These are phyloP conservation scores for Glyphotaelius pellucidus DNA, from an alignment of 2,888 invertebrate species.

Conservation along the genomic window DNA sequence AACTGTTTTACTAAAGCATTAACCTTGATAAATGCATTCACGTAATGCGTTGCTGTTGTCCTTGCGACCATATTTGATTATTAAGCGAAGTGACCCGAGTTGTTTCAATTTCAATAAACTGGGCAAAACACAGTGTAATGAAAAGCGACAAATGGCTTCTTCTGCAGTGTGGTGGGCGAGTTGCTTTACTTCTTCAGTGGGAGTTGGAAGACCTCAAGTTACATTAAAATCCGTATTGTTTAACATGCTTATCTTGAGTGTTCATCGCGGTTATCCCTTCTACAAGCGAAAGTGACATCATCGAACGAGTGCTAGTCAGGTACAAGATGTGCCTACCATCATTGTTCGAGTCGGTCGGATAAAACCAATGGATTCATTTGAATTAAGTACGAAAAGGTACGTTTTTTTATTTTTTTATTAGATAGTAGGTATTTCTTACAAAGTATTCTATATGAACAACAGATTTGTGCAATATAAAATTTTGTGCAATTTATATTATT, in stretches of 20 bases:
- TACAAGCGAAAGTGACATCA: background rate
- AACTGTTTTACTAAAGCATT: background rate
- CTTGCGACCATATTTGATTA: conserved; percentile 2
- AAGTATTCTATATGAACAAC: too few relatives aligned
- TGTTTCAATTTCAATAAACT: background rate
- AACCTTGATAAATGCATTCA: background rate
- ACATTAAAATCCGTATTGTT: background rate
- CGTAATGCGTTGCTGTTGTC: background rate
- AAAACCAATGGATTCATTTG: background rate
- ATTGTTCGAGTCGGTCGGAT: background rate
- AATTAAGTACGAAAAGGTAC: background rate
- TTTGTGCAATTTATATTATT: too few relatives aligned
- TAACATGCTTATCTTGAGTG: background rate
- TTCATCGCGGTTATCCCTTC: background rate
- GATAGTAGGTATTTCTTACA: too few relatives aligned
- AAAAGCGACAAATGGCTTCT: background rate
- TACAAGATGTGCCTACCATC: background rate
- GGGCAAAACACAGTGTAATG: background rate
- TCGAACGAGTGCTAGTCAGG: background rate
- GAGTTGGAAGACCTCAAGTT: background rate
- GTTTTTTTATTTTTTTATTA: too few relatives aligned
- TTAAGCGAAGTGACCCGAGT: background rate
- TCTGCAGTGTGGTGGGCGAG: background rate
- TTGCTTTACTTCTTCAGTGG: background rate
- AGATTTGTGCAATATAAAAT: too few relatives aligned